Conservation (phyloP, 2,888 invertebrate genomes). For the Netelia inedita region DNA sequence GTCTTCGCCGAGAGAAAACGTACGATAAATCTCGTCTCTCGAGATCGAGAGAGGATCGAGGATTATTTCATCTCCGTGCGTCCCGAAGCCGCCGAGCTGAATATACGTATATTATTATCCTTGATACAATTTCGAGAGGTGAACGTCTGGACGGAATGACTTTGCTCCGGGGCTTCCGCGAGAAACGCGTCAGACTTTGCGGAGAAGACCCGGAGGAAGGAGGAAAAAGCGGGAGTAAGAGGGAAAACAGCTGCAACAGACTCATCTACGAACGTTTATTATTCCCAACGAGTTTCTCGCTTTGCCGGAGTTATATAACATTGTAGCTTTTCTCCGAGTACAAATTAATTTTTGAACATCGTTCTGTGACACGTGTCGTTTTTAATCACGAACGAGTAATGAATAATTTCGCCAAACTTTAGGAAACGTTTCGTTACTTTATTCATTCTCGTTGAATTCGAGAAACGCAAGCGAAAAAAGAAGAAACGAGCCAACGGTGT, state of each 20-base stretch:
- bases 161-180: conserved; percentile 7
- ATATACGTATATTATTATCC: not conserved
- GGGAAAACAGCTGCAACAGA: conserved; percentile 18
- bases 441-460: not conserved
- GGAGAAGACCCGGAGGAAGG: not conserved
- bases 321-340: not conserved
- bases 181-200: conserved; percentile 9
- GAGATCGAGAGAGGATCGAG: conserved; percentile 8
- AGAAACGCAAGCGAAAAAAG: not conserved
- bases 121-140: conserved; percentile 24
- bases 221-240: not conserved
- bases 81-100: not conserved
- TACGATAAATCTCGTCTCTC: not conserved
- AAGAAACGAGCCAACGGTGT: not conserved
- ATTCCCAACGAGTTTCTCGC: conserved; percentile 11
- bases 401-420: conserved; percentile 8
- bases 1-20: not conserved
- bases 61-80: conserved; percentile 4
- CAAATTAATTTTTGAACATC: conserved; percentile 19
- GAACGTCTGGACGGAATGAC: conserved; percentile 22
- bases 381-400: not conserved
- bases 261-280: conserved; percentile 12
- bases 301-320: not conserved
- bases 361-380: conserved; percentile 12
- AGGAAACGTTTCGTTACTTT: not conserved